Evolutionary conservation across 2,797 vertebrate genomes (phyloP), one percentile per base, ranked within the genome.

Genomic region (Aldrovandia affinis): DNA sequence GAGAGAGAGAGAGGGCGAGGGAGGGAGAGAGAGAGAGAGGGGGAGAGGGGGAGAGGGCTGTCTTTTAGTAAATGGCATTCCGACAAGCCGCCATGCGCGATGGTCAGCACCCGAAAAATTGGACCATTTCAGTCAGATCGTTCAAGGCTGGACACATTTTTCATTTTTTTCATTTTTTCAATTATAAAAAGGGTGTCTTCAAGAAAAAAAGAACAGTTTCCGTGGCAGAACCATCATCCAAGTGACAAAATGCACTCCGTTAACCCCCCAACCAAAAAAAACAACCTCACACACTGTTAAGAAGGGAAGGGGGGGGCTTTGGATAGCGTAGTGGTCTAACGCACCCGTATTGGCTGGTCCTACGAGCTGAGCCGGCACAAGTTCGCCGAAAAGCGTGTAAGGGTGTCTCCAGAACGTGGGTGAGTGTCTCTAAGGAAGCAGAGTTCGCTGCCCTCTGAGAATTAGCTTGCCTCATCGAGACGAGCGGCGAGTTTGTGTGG

Each of bases 61-160:
- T 92, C 90, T 90, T 90, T 52, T 87, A 85, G 86, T n/a, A 86
- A 90, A 90, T 86, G 83, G 85, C 88, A 88, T 92, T 91, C 89
- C 89, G 86, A 90, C 90, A 87, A 84, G 70, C 85, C 75, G 83
- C 81, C n/a, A n/a, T n/a, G 80, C 90, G n/a, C 77, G 84, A 89
- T 90, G 91, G 91, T 93, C 94, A 92, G 88, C 87, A 85, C 86
- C 89, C 88, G 86, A 88, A 91, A 91, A 93, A 94, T 89, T 90
- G 90, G 91, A 93, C 92, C 94, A 92, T 92, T 93, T 93, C 89
- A 77, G 83, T 52, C 3, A 89, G 89, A 92, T 92, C 90, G 91
- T 92, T 95, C 93, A 93, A 93, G 93, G 92, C 89, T 93, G 89
- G 89, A 86, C 90, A 91, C 88, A 94, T 95, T 92, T 92, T 91